Evolutionary conservation across 2,113 vertebrate genomes (phyloP).

Genomic region (Tyrannus savana): DNA sequence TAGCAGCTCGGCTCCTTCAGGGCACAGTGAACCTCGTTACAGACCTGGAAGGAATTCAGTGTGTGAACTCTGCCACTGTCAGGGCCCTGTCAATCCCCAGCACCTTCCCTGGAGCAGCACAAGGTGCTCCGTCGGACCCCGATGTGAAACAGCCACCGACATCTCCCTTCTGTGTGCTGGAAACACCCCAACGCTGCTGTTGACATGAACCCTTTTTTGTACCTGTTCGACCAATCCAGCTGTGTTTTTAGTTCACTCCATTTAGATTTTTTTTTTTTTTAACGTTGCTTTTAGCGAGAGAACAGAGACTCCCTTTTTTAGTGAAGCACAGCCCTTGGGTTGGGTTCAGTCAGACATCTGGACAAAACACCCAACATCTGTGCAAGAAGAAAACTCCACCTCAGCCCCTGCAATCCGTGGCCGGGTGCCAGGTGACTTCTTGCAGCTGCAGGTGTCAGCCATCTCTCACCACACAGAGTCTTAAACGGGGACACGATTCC

Average conservation of each 20-base stretch:
- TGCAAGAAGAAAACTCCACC: not conserved
- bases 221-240: not conserved
- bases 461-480: not conserved
- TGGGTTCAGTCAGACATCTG: not conserved
- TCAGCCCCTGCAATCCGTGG: not conserved
- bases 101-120: slow-evolving; percentile 9
- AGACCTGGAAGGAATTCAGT: not conserved
- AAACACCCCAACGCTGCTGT: slow-evolving; percentile 36
- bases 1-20: not conserved
- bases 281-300: not conserved
- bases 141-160: not conserved
- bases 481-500: not conserved
- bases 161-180: slow-evolving; percentile 6
- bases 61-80: not conserved
- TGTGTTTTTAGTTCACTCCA: slow-evolving; percentile 22
- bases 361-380: not conserved
- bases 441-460: not conserved
- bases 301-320: not conserved
- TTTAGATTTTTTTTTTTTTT: not conserved
- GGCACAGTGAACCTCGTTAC: not conserved
- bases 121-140: not conserved
- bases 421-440: not conserved
- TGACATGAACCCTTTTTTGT: slow-evolving; percentile 1
- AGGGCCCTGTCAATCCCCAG: not conserved
- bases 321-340: not conserved